These are phyloP conservation scores for Nymphalis io DNA, from an alignment of 1,140 invertebrate species.

Conservation along the genomic window DNA sequence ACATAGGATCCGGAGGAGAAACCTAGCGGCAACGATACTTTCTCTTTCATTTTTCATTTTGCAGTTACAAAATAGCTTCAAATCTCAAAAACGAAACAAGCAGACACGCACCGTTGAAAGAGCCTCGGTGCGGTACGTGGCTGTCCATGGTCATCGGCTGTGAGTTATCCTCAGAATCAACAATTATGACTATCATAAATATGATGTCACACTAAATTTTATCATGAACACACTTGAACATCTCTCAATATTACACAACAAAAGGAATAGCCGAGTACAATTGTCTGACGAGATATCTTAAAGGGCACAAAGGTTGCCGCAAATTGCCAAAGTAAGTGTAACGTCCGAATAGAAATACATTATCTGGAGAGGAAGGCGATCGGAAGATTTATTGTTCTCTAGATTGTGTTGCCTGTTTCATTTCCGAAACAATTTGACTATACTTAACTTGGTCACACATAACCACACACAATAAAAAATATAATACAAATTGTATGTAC, in stretches of 20 bases:
- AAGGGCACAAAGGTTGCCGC: constrained; percentile 78
- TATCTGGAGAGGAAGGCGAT: constrained; percentile 73
- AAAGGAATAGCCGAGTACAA: constrained; percentile 64
- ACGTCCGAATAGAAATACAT: constrained; percentile 79
- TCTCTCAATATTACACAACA: constrained; percentile 43
- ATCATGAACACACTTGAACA: constrained; percentile 32
- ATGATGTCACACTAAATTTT: constrained; percentile 29
- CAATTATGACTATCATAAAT: neutral
- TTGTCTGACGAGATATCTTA: constrained; percentile 78
- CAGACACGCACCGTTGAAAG: too few species aligned
- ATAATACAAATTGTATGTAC: neutral
- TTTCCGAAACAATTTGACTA: constrained; percentile 52
- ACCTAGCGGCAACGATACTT: too few species aligned
- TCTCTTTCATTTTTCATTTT: too few species aligned
- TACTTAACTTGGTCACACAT: neutral
- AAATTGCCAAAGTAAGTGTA: constrained; percentile 80
- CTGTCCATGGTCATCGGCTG: too few species aligned
- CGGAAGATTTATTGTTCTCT: constrained; percentile 71
- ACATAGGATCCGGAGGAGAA: too few species aligned
- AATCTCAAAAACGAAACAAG: too few species aligned
- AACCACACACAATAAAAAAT: neutral
- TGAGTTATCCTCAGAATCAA: too few species aligned
- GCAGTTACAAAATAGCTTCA: too few species aligned
- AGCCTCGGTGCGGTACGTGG: too few species aligned
- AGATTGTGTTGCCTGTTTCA: constrained; percentile 55